Base-by-base conservation (phyloP, 2,797 vertebrate genomes). In the Phrynocephalus forsythii region DNA sequence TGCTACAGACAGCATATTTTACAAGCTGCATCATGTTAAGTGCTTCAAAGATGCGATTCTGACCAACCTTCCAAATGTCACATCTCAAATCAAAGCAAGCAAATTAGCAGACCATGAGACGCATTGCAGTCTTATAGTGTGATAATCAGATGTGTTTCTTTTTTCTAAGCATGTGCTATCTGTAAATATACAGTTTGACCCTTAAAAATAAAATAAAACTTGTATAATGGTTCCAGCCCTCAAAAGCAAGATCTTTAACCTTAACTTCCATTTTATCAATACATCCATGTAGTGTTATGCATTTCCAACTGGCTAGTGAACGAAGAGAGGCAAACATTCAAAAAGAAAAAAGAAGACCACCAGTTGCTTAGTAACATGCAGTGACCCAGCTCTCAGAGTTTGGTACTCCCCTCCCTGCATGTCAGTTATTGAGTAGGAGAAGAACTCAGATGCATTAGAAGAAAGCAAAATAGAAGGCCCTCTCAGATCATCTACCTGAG, bases 401-500 rank as follows among this genome's bases (percentile, higher is more conserved):
- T 16, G 11, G 13, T 30, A 81, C 28, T 63, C 33, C 48, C n/a
- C n/a, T 44, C 33, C 48, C n/a, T 20, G 13, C 28, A 63, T 22
- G 18, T 67, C n/a, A 38, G 22, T 33, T 75, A 73, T 22, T 30
- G 77, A 77, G 26, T 2, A 48, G 44, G 60, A 26, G 44, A 7
- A 22, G 44, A 83, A 26, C 18, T 16, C 15, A 18, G 30, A 80
- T 50, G 33, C 48, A 56, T n/a, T 77, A 52, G 63, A 5, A 52
- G 63, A 5, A 67, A 28, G 22, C 16, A 79, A 22, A 20, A 66
- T 52, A 10, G 67, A 5, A 6, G 26, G 60, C 38, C 38, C 38
- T 44, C 83, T 73, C 20, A 86, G 24, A 44, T 33, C 1, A 48
- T 77, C 28, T 84, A 90, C 89, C 89, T 90, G 86, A 84, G 75